phyloP scores from a whole-genome alignment of 2,888 invertebrate genomes.

The Willowsia nigromaculata region DNA sequence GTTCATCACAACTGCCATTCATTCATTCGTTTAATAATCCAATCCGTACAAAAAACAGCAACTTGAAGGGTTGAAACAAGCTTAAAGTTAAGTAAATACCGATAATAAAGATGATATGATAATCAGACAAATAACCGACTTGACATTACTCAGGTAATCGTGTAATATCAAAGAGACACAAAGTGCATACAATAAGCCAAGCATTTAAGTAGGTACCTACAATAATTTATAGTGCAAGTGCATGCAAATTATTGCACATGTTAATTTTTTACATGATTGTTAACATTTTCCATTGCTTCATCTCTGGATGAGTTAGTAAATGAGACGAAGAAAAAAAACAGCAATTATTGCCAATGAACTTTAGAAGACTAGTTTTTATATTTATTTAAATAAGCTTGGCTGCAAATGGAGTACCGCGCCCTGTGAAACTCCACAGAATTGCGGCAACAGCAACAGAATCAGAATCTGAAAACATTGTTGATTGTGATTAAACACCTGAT shows the following conservation, averaged over 20 bases:
- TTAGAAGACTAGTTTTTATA: not conserved
- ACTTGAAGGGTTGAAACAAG: not conserved
- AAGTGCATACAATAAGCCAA: not conserved
- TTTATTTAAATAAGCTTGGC: not conserved
- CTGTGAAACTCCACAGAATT: not conserved
- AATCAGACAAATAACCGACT: not conserved
- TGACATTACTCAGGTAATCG: too few relatives aligned
- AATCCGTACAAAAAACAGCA: not conserved
- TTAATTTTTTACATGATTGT: constrained; percentile 10
- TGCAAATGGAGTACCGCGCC: not conserved
- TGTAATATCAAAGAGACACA: too few relatives aligned
- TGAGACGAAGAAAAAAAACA: not conserved
- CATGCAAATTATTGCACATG: not conserved
- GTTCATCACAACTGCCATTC: not conserved
- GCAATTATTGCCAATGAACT: not conserved
- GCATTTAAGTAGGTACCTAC: not conserved
- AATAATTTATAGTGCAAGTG: not conserved
- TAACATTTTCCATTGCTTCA: not conserved
- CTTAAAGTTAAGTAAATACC: not conserved
- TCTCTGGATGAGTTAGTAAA: not conserved
- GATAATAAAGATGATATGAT: not conserved
- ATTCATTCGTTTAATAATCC: not conserved
- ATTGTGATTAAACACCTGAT: constrained; percentile 33
- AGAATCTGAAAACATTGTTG: constrained; percentile 27
- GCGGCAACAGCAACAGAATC: not conserved